Evolutionary conservation across 2,113 vertebrate genomes (phyloP), one percentile per base, ranked within the genome.

Genomic region (Proteles cristata): DNA sequence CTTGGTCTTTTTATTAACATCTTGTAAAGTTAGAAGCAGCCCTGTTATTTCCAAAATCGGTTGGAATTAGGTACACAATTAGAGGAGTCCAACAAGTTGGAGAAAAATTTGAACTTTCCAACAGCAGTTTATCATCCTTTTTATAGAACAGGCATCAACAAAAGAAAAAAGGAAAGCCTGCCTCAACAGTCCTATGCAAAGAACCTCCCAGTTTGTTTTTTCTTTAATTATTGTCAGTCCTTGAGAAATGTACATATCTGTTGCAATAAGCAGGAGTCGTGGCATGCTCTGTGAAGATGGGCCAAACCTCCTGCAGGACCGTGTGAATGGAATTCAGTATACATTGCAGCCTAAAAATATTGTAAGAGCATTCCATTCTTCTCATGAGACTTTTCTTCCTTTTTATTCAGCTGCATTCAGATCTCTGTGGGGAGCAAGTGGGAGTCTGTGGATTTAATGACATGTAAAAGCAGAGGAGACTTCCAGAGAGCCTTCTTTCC

Each of bases 301-400:
- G 96, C 96, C 94, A 95, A 96, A 85, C 90, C 88, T 98, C 96
- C 95, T 53, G 50, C 92, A 97, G 90, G 94, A 96, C 76, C 82
- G 39, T 91, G 92, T 95, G 92, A 97, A 90, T 88, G 98, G 96
- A 98, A 98, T 97, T 96, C 95, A 95, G 97, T 97, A 90, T 94
- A 97, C 90, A 96, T 45, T 66, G 80, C 76, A 95, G 96, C 96
- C 96, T 97, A 96, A 96, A 98, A 97, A 98, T 98, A 96, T 91
- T 95, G 93, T 90, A 85, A 95, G 94, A 93, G 94, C 96, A 97
- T 97, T 96, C 96, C 96, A 97, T 96, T 98, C 92, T 95, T 97
- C 97, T 93, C 96, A 95, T 95, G 97, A 93, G 97, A 95, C 82
- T 95, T 97, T 97, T 93, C 84, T 96, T 95, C 93, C 94, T 95